Percentiles rank a stretch among this genome's conserved stretches.
Conservation (phyloP, 2,888 invertebrate species). For the Trichopoda pennipes region DNA sequence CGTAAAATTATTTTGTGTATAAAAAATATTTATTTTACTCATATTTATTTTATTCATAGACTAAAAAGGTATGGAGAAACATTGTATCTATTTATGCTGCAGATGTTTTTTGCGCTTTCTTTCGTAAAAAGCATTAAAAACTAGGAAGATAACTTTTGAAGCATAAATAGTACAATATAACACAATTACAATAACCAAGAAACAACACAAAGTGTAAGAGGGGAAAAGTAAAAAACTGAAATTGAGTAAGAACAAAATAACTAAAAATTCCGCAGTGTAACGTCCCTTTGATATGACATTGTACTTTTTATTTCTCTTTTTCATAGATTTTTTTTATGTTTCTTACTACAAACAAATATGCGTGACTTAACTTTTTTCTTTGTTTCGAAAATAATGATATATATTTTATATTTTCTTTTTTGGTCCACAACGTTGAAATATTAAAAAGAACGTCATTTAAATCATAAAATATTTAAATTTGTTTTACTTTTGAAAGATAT, state of each 20-base stretch:
- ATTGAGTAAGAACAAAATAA: not conserved
- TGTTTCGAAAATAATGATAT: too few relatives aligned
- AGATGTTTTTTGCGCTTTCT: not conserved
- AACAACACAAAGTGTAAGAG: not conserved
- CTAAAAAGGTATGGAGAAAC: constrained; percentile 3
- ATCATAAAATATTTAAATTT: too few relatives aligned
- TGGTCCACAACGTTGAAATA: too few relatives aligned
- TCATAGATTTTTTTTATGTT: not conserved
- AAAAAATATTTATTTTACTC: constrained; percentile 25
- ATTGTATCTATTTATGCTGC: not conserved
- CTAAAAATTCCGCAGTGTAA: not conserved
- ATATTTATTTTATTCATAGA: constrained; percentile 1
- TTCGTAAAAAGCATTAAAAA: constrained; percentile 5
- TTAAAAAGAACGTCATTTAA: too few relatives aligned
- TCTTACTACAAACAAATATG: not conserved
- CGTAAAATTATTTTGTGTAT: not conserved
- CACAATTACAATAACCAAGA: constrained; percentile 9
- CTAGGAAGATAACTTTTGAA: constrained; percentile 31
- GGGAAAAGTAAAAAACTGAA: not conserved
- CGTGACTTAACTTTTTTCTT: too few relatives aligned
- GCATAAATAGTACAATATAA: not conserved
- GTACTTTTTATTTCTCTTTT: not conserved
- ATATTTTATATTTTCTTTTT: too few relatives aligned
- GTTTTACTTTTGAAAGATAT: too few relatives aligned
- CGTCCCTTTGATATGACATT: not conserved